Percentiles rank a stretch among this genome's conserved stretches.
Conservation (phyloP, 2,888 invertebrate genomes). For the Urechis unicinctus region DNA sequence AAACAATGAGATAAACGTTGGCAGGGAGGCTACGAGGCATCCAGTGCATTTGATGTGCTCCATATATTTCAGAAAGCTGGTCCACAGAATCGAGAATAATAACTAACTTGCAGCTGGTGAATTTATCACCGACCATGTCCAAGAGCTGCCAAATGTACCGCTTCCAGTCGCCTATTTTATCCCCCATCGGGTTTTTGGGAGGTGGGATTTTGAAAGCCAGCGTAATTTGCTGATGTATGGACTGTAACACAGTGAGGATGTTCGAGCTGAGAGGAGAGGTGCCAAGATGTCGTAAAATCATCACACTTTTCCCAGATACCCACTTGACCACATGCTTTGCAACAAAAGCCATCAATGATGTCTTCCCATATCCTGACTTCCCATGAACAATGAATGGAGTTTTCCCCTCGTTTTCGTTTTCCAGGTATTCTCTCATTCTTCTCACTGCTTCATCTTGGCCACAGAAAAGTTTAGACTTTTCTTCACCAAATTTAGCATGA, state of each 20-base stretch:
- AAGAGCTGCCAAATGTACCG: slow-evolving; percentile 8
- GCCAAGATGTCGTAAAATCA: slow-evolving; percentile 27
- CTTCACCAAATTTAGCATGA: slow-evolving; percentile 15
- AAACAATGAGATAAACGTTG: slow-evolving; percentile 17
- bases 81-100: slow-evolving; percentile 23
- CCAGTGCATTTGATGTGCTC: slow-evolving; percentile 19
- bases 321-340: too few relatives aligned
- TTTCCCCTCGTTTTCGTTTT: neutral
- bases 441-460: slow-evolving; percentile 17
- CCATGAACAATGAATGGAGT: slow-evolving; percentile 17
- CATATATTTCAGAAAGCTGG: slow-evolving; percentile 15
- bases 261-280: slow-evolving; percentile 28
- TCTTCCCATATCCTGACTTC: slow-evolving; percentile 23
- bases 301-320: too few relatives aligned
- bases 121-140: neutral
- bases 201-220: neutral
- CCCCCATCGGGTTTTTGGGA: slow-evolving; percentile 4
- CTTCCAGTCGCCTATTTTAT: slow-evolving; percentile 11
- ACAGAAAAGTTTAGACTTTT: slow-evolving; percentile 19
- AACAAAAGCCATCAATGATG: slow-evolving; percentile 16
- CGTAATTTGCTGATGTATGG: slow-evolving; percentile 23
- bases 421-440: slow-evolving; percentile 8
- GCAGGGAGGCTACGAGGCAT: slow-evolving; percentile 16
- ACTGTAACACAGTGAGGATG: slow-evolving; percentile 20
- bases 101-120: slow-evolving; percentile 7